phyloP scores from a whole-genome alignment of 2,888 invertebrate species.

The Molorchus minor region DNA sequence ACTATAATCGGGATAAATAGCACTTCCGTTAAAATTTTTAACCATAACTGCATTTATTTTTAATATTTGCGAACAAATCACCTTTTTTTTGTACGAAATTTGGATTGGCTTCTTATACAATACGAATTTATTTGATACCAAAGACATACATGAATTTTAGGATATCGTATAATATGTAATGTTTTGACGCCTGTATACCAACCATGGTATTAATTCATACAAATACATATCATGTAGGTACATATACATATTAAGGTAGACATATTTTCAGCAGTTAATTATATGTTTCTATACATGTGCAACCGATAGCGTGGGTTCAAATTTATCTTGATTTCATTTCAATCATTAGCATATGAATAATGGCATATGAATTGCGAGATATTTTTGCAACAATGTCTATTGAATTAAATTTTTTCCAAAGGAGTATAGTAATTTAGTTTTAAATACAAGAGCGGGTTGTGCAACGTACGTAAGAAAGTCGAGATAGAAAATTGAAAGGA shows the following conservation, averaged over 20 bases:
- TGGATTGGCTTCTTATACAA: too few relatives aligned
- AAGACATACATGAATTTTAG: too few relatives aligned
- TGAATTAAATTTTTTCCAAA: constrained; percentile 30
- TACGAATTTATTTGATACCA: too few relatives aligned
- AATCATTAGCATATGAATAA: constrained; percentile 35
- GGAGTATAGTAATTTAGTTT: constrained; percentile 11
- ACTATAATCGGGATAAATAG: too few relatives aligned
- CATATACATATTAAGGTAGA: neutral
- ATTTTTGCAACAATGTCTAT: constrained; percentile 35
- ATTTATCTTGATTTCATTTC: constrained; percentile 13
- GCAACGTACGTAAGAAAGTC: constrained; percentile 5
- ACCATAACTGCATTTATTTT: too few relatives aligned
- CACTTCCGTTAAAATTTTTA: too few relatives aligned
- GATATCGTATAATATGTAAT: too few relatives aligned
- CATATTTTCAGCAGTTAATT: constrained; percentile 5
- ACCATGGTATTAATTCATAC: too few relatives aligned
- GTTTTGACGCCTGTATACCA: too few relatives aligned
- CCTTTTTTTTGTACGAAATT: too few relatives aligned
- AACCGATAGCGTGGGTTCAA: constrained; percentile 8
- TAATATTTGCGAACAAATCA: too few relatives aligned
- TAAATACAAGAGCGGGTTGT: constrained; percentile 10
- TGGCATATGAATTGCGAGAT: constrained; percentile 22
- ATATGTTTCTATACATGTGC: neutral
- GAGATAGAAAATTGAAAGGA: constrained; percentile 7
- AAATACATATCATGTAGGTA: too few relatives aligned